Evolutionary conservation across 2,113 vertebrate species (phyloP), one percentile per base, ranked within the genome.

Genomic region (Hippocampus abdominalis): DNA sequence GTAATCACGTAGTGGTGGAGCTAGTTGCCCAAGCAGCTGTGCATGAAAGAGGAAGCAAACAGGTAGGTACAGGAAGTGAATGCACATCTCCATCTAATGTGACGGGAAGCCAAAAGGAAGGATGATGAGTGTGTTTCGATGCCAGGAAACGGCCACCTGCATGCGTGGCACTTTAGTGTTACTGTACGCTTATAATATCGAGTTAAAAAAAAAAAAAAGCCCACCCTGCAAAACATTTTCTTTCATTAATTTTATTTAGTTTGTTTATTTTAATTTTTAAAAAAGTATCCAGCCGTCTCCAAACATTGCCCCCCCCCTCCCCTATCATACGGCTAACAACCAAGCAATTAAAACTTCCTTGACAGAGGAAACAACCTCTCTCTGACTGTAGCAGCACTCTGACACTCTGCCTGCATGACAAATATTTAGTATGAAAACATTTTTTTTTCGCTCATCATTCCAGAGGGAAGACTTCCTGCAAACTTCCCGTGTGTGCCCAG

Each of bases 381-480:
- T 29, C 15, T 60, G 32, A 36, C 32, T 36, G 32, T 18, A 39
- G 32, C 62, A 64, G 23, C 20, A 12, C 36, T 6, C 25, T 68
- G 48, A 70, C 79, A 66, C 51, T 56, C 66, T 64, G 64, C 70
- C 66, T 40, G 46, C 27, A 8, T 32, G 42, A 48, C 51, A 1
- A 64, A 82, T 82, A 81, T 79, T 86, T 76, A 11, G 72, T 66
- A 18, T 32, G 73, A 84, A 66, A 81, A 80, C 65, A 84, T 74
- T 74, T 76, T 78, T 66, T 20, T n/a, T 77, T 69, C n/a, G 6
- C 1, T n/a, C 8, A 27, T 68, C 69, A 75, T 79, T 77, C 80
- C 78, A 60, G 76, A 56, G 3, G 15, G 49, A 44, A 64, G 27
- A 64, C 12, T 64, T 64, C 63, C 63, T 64, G 63, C 63, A 46